Percentiles rank a stretch among this genome's conserved stretches.
phyloP scores from a whole-genome alignment of 2,888 invertebrate genomes.

The Prosopocoilus inquinatus region DNA sequence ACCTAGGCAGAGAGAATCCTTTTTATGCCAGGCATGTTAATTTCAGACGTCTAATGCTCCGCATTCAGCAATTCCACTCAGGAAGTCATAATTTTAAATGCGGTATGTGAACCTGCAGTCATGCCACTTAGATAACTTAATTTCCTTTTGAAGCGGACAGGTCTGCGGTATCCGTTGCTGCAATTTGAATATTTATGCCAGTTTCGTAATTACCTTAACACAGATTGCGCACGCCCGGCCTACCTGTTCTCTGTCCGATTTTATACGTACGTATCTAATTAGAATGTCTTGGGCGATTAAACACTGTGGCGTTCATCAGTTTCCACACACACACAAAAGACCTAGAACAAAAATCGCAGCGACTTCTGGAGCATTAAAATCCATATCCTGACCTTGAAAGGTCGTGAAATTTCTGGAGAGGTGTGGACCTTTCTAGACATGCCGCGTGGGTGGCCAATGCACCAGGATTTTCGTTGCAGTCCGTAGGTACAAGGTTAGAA shows the following conservation, averaged over 20 bases:
- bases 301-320: neutral
- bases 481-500: too few relatives aligned
- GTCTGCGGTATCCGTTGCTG: constrained; percentile 32
- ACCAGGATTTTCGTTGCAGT: too few relatives aligned
- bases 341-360: too few relatives aligned
- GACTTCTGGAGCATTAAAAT: too few relatives aligned
- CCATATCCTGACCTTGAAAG: too few relatives aligned
- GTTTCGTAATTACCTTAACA: constrained; percentile 27
- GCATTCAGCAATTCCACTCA: constrained; percentile 7
- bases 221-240: constrained; percentile 2
- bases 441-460: too few relatives aligned
- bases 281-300: neutral
- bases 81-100: constrained; percentile 30
- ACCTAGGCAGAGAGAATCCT: too few relatives aligned
- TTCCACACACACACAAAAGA: neutral
- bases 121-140: constrained; percentile 41
- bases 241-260: neutral
- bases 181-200: constrained; percentile 36
- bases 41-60: neutral
- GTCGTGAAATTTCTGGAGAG: too few relatives aligned
- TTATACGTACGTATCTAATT: neutral
- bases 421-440: too few relatives aligned
- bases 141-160: constrained; percentile 38
- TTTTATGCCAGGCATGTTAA: neutral
- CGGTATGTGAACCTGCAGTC: constrained; percentile 38